A percentile compares a stretch with the other conserved stretches of the same genome.
phyloP scores from a whole-genome alignment of 1,140 invertebrate species.

The Drosophila ercepeae region DNA sequence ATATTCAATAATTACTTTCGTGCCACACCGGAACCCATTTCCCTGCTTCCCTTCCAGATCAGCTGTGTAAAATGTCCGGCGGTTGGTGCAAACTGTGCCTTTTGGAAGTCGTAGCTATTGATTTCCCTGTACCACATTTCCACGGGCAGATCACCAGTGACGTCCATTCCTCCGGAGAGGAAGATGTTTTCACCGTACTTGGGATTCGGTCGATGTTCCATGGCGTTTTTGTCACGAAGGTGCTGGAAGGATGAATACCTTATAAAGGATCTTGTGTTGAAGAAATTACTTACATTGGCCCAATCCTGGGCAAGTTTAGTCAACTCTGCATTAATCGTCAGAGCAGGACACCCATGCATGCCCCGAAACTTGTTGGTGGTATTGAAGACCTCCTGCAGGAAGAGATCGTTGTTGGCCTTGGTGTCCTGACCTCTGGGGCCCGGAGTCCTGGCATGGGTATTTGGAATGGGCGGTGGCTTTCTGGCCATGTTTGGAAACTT shows the following conservation, averaged over 20 bases:
- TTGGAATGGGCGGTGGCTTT: conserved; percentile 44
- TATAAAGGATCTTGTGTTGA: not conserved
- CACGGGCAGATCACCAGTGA: conserved; percentile 86
- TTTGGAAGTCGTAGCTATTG: conserved; percentile 85
- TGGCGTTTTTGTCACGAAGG: conserved; percentile 60
- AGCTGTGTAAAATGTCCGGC: conserved; percentile 89
- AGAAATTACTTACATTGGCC: conserved; percentile 53
- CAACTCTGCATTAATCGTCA: conserved; percentile 44
- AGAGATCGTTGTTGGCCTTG: conserved; percentile 61
- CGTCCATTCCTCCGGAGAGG: conserved; percentile 75
- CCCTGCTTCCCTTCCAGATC: conserved; percentile 88
- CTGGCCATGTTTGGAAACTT: conserved; percentile 27
- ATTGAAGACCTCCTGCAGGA: conserved; percentile 46
- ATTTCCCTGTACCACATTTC: conserved; percentile 88
- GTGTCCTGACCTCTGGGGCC: conserved; percentile 63
- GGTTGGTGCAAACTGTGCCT: conserved; percentile 61
- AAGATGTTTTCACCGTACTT: conserved; percentile 74
- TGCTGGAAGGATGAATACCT: conserved; percentile 18
- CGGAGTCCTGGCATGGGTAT: conserved; percentile 47
- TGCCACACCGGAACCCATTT: conserved; percentile 89
- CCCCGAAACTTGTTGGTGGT: conserved; percentile 57
- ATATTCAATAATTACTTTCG: conserved; percentile 34
- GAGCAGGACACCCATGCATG: conserved; percentile 60
- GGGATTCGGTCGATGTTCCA: conserved; percentile 66
- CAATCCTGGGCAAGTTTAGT: conserved; percentile 63